A percentile compares a stretch with the other conserved stretches of the same genome.
Conservation (phyloP, 2,888 invertebrate species). For the Dioctria rufipes region DNA sequence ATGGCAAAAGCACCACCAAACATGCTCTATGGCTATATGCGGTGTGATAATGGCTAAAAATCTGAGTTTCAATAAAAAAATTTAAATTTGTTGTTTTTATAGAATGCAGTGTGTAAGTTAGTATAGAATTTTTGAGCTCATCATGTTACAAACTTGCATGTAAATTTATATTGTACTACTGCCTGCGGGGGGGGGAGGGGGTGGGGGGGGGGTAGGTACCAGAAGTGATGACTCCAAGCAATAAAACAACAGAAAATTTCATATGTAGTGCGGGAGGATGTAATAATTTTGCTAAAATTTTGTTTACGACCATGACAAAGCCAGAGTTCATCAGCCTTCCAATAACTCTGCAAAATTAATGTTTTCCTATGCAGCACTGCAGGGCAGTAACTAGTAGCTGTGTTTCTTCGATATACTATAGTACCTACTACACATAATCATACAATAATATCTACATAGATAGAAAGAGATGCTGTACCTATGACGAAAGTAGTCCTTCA, state of each 20-base stretch:
- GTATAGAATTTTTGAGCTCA: too few species aligned
- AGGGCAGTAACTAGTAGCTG: too few species aligned
- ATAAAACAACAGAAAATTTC: neutral
- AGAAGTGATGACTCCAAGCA: neutral
- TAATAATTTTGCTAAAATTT: slow-evolving; percentile 5
- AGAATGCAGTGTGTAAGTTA: neutral
- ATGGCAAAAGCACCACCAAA: neutral
- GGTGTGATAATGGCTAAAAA: neutral
- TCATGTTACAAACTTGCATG: too few species aligned
- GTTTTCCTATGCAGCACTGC: slow-evolving; percentile 5
- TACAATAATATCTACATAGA: too few species aligned
- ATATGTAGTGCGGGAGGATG: neutral
- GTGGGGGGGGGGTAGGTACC: neutral
- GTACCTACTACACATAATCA: too few species aligned
- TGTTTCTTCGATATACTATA: too few species aligned
- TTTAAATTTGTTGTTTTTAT: slow-evolving; percentile 11
- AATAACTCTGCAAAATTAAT: slow-evolving; percentile 39
- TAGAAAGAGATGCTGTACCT: slow-evolving; percentile 9
- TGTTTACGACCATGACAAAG: slow-evolving; percentile 13
- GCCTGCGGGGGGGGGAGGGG: too few species aligned
- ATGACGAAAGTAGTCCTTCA: neutral
- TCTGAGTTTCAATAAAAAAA: slow-evolving; percentile 13
- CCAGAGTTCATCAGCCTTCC: slow-evolving; percentile 24
- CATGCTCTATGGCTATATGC: neutral
- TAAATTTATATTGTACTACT: too few species aligned